A percentile compares a stretch with the other conserved stretches of the same genome.
These are phyloP conservation scores for Oplegnathus fasciatus DNA, from an alignment of 2,113 vertebrate genomes.

Conservation along the genomic window DNA sequence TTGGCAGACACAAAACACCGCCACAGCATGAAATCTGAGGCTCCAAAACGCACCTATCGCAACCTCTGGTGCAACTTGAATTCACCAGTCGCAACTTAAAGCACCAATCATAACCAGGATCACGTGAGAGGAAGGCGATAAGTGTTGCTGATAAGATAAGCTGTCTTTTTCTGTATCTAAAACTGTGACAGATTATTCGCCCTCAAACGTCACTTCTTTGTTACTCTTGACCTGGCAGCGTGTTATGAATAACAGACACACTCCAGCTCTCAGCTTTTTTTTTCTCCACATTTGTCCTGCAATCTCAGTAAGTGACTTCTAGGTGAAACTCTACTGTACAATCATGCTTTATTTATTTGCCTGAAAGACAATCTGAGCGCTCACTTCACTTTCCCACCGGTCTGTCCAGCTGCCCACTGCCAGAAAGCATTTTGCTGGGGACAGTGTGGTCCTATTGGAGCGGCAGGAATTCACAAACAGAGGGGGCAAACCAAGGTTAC, in stretches of 20 bases:
- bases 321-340: constrained; percentile 50
- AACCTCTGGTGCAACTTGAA: background rate
- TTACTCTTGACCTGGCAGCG: constrained; percentile 33
- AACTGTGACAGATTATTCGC: constrained; percentile 32
- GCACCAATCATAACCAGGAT: constrained; percentile 25
- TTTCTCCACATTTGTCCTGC: constrained; percentile 10
- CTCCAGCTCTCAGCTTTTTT: constrained; percentile 8
- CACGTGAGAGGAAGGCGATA: constrained; percentile 3
- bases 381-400: constrained; percentile 71
- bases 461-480: constrained; percentile 79
- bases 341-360: constrained; percentile 71
- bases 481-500: constrained; percentile 81
- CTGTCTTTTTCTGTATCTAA: background rate
- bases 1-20: constrained; percentile 77
- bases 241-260: constrained; percentile 28
- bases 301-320: constrained; percentile 30
- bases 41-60: constrained; percentile 40
- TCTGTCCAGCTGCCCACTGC: constrained; percentile 66
- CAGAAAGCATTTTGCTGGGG: constrained; percentile 76
- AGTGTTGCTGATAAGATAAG: constrained; percentile 13
- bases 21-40: constrained; percentile 54
- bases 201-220: background rate
- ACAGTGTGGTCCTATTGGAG: constrained; percentile 75
- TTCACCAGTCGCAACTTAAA: constrained; percentile 53
- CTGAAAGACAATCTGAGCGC: constrained; percentile 62